A percentile compares a stretch with the other conserved stretches of the same genome.
These are phyloP conservation scores for Actenoides hombroni DNA, from an alignment of 2,113 vertebrate species.

Conservation along the genomic window DNA sequence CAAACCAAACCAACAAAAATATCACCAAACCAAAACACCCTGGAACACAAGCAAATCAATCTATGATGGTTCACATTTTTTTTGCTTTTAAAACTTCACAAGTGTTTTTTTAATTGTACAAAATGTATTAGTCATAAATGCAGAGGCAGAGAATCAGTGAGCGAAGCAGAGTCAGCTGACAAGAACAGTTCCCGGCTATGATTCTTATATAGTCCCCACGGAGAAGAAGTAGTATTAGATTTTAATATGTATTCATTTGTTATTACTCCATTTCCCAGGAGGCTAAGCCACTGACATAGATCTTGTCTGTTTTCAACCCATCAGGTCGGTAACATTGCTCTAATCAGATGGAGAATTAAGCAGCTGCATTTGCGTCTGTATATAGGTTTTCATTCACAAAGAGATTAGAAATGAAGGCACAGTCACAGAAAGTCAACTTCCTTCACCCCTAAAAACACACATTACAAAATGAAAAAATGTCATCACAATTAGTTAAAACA, in stretches of 20 bases:
- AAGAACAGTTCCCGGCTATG: slow-evolving; percentile 65
- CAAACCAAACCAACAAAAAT: background rate
- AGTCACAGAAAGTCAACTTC: slow-evolving; percentile 39
- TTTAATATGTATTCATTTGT: slow-evolving; percentile 70
- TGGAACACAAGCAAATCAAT: background rate
- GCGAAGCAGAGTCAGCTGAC: slow-evolving; percentile 43
- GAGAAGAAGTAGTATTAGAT: slow-evolving; percentile 70
- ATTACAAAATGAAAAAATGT: background rate
- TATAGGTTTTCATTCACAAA: slow-evolving; percentile 54
- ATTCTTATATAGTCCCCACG: slow-evolving; percentile 50
- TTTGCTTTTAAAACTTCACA: slow-evolving; percentile 25
- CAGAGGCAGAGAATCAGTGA: slow-evolving; percentile 46
- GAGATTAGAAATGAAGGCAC: slow-evolving; percentile 51
- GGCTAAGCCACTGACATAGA: slow-evolving; percentile 50
- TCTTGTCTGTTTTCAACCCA: slow-evolving; percentile 57
- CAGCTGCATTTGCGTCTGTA: slow-evolving; percentile 56
- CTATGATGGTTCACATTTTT: background rate
- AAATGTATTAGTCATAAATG: slow-evolving; percentile 41
- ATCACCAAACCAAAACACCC: background rate
- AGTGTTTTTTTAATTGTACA: slow-evolving; percentile 2
- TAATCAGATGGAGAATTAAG: slow-evolving; percentile 71
- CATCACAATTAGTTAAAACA: background rate
- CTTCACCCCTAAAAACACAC: slow-evolving; percentile 1
- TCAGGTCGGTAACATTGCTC: slow-evolving; percentile 54
- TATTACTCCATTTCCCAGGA: slow-evolving; percentile 65